Evolutionary conservation across 1,140 invertebrate species (phyloP).

Genomic region (Halictus rubicundus): DNA sequence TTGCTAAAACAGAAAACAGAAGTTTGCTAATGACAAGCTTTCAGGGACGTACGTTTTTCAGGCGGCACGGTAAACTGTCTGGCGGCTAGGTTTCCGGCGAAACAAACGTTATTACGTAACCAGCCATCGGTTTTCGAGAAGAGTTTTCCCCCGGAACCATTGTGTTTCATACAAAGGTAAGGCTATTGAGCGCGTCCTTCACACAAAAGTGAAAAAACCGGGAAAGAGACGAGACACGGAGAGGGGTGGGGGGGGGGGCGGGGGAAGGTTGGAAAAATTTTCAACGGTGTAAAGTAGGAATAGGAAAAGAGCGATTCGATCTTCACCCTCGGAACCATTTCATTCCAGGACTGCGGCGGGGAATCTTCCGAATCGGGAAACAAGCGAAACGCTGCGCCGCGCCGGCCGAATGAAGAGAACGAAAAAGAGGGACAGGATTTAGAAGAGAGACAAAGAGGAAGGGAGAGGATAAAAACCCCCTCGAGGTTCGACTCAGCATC

Average conservation of each 20-base stretch:
- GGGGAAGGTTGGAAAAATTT: conserved; percentile 32
- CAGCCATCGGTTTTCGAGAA: conserved; percentile 25
- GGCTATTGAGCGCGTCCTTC: conserved; percentile 50
- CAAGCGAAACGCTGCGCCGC: conserved; percentile 48
- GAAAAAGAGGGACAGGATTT: conserved; percentile 3
- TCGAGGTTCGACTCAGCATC: conserved; percentile 66
- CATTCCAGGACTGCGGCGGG: conserved; percentile 42
- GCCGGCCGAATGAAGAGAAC: conserved; percentile 25
- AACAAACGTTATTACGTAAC: conserved; percentile 15
- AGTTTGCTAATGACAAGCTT: too few relatives aligned
- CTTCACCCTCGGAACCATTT: conserved; percentile 62
- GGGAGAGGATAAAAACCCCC: conserved; percentile 54
- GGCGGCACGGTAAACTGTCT: conserved; percentile 19
- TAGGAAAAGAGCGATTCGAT: conserved; percentile 64
- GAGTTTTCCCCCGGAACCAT: conserved; percentile 30
- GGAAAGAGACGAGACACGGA: not conserved
- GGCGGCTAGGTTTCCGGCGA: not conserved
- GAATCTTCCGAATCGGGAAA: conserved; percentile 56
- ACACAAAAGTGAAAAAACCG: not conserved
- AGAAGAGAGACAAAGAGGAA: conserved; percentile 41
- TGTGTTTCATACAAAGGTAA: conserved; percentile 38
- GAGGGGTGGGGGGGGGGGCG: too few relatives aligned
- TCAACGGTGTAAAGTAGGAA: conserved; percentile 55
- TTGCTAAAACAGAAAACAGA: too few relatives aligned
- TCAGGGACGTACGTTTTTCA: too few relatives aligned